These are phyloP conservation scores for Caenorhabditis auriculariae DNA, from an alignment of 2,888 invertebrate genomes.

Conservation along the genomic window DNA sequence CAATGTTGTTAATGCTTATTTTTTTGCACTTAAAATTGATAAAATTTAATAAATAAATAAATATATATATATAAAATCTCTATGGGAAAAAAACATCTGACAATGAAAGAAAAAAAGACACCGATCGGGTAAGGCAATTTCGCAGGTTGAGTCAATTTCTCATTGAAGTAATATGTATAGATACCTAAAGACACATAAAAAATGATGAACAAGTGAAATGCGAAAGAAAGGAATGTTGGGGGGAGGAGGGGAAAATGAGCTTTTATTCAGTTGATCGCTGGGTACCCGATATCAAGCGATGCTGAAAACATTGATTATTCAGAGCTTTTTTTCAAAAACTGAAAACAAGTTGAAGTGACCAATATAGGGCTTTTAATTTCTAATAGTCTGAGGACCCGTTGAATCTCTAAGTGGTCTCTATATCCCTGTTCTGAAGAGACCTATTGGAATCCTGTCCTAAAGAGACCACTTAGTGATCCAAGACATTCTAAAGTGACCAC, in stretches of 20 bases:
- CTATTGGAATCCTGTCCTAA: too few relatives aligned
- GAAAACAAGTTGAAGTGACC: constrained; percentile 15
- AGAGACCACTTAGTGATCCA: too few relatives aligned
- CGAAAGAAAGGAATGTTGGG: constrained; percentile 1
- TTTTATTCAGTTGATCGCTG: constrained; percentile 49
- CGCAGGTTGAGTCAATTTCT: too few relatives aligned
- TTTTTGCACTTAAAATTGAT: constrained; percentile 2
- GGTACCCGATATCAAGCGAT: constrained; percentile 55
- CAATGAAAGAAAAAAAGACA: neutral
- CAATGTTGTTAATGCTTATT: neutral
- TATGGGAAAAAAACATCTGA: neutral
- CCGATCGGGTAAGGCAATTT: too few relatives aligned
- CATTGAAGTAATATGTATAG: too few relatives aligned
- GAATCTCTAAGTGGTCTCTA: too few relatives aligned
- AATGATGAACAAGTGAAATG: too few relatives aligned
- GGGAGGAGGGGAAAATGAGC: constrained; percentile 7
- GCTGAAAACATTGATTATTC: constrained; percentile 27
- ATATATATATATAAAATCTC: neutral
- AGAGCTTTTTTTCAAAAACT: constrained; percentile 6
- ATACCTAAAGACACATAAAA: too few relatives aligned
- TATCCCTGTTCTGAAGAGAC: too few relatives aligned
- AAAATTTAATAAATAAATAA: constrained; percentile 3
- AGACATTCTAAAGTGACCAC: too few relatives aligned
- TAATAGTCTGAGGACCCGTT: too few relatives aligned
- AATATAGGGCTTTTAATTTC: too few relatives aligned